Conservation (phyloP, 2,797 vertebrate genomes). For the Gymnothorax javanicus region DNA sequence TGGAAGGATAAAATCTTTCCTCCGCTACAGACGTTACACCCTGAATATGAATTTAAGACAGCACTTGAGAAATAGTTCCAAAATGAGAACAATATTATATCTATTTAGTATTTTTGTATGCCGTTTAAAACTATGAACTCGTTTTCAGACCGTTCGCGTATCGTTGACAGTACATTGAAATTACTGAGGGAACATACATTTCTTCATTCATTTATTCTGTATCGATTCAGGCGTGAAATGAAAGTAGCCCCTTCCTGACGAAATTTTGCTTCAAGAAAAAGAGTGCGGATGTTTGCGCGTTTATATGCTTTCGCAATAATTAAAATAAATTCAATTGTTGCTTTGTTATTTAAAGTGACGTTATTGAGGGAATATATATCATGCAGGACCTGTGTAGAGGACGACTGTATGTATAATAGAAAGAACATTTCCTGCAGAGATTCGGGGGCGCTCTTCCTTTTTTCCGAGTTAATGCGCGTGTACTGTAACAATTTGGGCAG, state of each 20-base stretch:
- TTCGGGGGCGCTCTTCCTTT: conserved; percentile 75
- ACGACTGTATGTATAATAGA: conserved; percentile 84
- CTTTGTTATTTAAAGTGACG: conserved; percentile 13
- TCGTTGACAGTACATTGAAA: conserved; percentile 48
- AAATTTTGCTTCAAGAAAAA: too few relatives aligned
- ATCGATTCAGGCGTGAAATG: conserved; percentile 20
- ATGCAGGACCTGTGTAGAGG: conserved; percentile 84
- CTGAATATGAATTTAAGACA: conserved; percentile 70
- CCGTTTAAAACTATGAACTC: conserved; percentile 42
- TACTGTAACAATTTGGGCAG: conserved; percentile 63
- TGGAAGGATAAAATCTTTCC: conserved; percentile 76
- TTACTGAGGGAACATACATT: conserved; percentile 20
- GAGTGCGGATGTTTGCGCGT: not conserved
- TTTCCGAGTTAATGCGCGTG: conserved; percentile 67
- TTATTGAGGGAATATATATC: conserved; percentile 41
- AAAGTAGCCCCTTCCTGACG: too few relatives aligned
- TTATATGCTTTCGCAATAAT: not conserved
- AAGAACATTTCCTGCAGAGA: conserved; percentile 91
- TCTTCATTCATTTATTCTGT: accelerated
- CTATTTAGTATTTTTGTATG: conserved; percentile 62
- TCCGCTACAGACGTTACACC: conserved; percentile 44
- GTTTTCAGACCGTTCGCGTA: conserved; percentile 4
- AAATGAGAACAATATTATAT: conserved; percentile 61
- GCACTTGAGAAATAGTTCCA: conserved; percentile 20
- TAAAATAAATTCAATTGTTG: not conserved